Evolutionary conservation across 2,888 invertebrate species (phyloP).

Genomic region (Limulus polyphemus): DNA sequence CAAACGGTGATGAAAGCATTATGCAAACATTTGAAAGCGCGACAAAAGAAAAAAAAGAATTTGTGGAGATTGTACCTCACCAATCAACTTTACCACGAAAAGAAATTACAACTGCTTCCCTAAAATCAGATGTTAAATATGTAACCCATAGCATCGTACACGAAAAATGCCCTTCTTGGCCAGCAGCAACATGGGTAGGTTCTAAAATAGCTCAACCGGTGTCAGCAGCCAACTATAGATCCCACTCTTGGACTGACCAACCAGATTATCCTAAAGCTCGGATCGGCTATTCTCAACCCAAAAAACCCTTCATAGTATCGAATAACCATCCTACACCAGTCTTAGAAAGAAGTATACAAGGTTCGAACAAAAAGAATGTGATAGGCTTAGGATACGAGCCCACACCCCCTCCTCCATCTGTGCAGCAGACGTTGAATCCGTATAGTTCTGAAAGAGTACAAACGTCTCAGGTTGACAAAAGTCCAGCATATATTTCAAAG

Average conservation of each 20-base stretch:
- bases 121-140: too few species aligned
- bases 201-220: conserved; percentile 15
- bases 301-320: conserved; percentile 46
- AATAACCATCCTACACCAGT: conserved; percentile 55
- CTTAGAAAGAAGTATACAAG: conserved; percentile 41
- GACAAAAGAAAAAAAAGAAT: too few species aligned
- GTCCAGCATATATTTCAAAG: too few species aligned
- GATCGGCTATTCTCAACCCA: conserved; percentile 49
- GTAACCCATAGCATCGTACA: conserved; percentile 40
- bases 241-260: conserved; percentile 57
- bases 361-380: conserved; percentile 37
- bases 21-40: too few species aligned
- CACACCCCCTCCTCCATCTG: too few species aligned
- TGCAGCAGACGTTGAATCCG: too few species aligned
- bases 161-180: conserved; percentile 63
- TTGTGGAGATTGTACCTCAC: too few species aligned
- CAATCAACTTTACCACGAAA: too few species aligned
- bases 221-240: conserved; percentile 43
- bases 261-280: conserved; percentile 56
- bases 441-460: too few species aligned
- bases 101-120: too few species aligned
- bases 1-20: too few species aligned
- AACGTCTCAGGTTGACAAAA: too few species aligned
- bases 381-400: neutral
- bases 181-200: conserved; percentile 45